Conservation (phyloP, 2,113 vertebrate genomes). For the Anarhynchus alexandrinus region DNA sequence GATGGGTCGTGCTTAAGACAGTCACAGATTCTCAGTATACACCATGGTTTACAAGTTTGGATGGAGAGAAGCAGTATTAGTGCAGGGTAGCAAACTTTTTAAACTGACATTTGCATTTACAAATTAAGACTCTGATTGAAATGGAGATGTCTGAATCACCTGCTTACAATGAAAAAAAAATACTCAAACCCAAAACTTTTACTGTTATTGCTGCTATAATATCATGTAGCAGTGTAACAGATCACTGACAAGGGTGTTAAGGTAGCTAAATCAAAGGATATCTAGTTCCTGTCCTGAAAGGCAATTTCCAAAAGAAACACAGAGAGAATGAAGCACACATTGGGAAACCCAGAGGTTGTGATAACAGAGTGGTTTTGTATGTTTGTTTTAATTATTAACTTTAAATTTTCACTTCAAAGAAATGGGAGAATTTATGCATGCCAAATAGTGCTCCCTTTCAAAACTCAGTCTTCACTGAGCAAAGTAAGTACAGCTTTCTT, state of each 20-base stretch:
- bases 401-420: conserved; percentile 50
- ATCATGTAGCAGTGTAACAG: neutral
- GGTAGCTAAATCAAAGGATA: neutral
- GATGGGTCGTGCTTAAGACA: neutral
- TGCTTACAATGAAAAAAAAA: neutral
- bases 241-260: neutral
- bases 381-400: conserved; percentile 45
- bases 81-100: neutral
- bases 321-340: neutral
- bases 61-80: neutral
- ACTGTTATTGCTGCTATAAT: neutral
- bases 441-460: neutral
- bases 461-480: neutral
- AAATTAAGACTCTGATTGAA: conserved; percentile 13
- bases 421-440: conserved; percentile 13
- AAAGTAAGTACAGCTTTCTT: conserved; percentile 27
- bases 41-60: neutral
- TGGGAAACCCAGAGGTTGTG: neutral
- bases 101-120: neutral
- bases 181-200: neutral
- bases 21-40: neutral
- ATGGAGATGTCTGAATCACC: neutral
- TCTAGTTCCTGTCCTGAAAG: neutral
- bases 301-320: neutral
- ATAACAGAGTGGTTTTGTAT: neutral